Evolutionary conservation across 2,888 invertebrate genomes (phyloP), one percentile per base, ranked within the genome.

Genomic region (Drosophila pseudotalamancana): DNA sequence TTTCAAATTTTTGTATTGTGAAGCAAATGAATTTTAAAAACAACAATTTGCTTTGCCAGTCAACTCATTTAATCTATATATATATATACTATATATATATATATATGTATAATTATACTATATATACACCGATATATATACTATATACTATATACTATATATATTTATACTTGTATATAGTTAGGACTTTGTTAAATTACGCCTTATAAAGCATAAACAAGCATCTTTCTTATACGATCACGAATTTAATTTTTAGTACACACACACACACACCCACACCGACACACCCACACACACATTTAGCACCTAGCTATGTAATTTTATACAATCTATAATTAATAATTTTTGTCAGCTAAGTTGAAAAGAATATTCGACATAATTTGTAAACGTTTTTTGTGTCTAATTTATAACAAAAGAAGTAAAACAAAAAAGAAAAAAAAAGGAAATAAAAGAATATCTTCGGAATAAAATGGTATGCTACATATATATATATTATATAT

Each of bases 11-110:
- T 42, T 46, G 31, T 39, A 45, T 54, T 51, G 61, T 71, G 45
- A 83, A 83, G 80, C 80, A 79, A 80, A 80, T 83, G 64, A 79
- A 86, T 80, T 80, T 80, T 80, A 83, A 61, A 86, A 83, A 83
- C 80, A 76, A 86, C 61, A 83, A 80, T 80, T 80, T 80, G 80
- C 80, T 86, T 68, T 60, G 55, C 56, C 68, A 68, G 46, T 71
- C 61, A 67, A 55, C 56, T 61, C 54, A 43, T 65, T 71, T 56
- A 62, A 25, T 16, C 16, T 29, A 48, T 25, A 25, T 11, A 34
- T 45, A 9, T 37, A 46, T 27, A 37, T 72, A 6, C 19, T 3
- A 32, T 16, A 19, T 29, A 48, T 25, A 25, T 11, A 34, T 45
- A 9, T 37, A 46, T 27, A 37, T 72, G 66, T 56, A 66, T 9